Conservation (phyloP, 2,113 vertebrate genomes). For the Psophia crepitans region DNA sequence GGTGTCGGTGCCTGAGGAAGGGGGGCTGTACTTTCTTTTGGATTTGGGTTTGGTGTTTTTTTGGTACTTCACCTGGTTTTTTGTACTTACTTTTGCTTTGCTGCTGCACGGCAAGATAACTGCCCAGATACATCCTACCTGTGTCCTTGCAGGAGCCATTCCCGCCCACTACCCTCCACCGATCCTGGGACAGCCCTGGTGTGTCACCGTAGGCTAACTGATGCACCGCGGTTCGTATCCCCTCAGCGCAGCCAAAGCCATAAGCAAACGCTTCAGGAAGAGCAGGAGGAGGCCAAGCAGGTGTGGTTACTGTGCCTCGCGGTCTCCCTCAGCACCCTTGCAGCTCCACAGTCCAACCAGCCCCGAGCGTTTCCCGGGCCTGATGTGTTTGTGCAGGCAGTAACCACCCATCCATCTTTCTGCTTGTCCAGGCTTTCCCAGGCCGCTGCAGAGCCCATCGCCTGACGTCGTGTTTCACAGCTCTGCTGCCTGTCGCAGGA, state of each 20-base stretch:
- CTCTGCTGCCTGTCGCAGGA: neutral
- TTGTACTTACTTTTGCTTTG: neutral
- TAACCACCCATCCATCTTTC: neutral
- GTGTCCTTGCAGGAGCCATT: neutral
- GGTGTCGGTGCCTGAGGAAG: fast-evolving
- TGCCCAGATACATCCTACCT: neutral
- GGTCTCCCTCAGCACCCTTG: neutral
- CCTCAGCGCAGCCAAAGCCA: fast-evolving
- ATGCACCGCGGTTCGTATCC: fast-evolving
- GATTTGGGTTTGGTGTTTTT: fast-evolving
- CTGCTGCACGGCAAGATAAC: too few species aligned
- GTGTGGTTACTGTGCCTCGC: neutral
- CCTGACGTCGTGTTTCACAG: neutral
- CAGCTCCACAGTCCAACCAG: neutral
- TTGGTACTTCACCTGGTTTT: fast-evolving
- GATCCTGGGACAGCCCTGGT: neutral
- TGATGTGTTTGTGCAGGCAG: neutral
- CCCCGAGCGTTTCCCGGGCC: neutral
- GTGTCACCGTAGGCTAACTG: fast-evolving
- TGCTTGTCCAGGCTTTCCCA: neutral
- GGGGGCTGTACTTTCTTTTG: too few species aligned
- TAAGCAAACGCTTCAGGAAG: neutral
- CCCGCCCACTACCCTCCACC: fast-evolving
- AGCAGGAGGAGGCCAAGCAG: neutral
- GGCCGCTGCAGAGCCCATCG: neutral